These are phyloP conservation scores for Vicugna pacos DNA, from an alignment of 2,113 vertebrate species.

Conservation along the genomic window DNA sequence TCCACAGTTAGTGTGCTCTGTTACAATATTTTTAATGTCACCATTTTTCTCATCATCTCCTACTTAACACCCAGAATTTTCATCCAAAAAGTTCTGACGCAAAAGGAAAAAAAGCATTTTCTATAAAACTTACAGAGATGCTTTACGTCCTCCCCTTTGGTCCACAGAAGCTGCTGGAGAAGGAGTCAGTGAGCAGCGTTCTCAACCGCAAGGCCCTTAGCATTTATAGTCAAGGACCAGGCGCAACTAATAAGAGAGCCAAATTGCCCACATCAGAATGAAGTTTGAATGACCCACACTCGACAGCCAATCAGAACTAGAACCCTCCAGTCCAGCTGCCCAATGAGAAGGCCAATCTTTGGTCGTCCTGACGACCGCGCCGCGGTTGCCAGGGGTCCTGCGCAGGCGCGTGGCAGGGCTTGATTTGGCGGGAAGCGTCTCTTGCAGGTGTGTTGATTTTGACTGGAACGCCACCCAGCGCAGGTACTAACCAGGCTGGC, in stretches of 20 bases:
- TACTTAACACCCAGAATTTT: not conserved
- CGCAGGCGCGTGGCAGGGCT: too few relatives aligned
- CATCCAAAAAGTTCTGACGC: not conserved
- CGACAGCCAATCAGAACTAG: too few relatives aligned
- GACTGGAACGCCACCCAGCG: not conserved
- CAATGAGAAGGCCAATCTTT: too few relatives aligned
- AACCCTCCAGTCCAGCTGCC: too few relatives aligned
- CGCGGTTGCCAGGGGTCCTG: too few relatives aligned
- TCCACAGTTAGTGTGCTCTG: not conserved
- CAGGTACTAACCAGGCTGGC: not conserved
- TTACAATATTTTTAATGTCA: not conserved
- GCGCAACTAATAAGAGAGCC: not conserved
- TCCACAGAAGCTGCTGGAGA: not conserved
- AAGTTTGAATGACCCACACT: not conserved
- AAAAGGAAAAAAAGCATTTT: not conserved
- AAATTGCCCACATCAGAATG: not conserved
- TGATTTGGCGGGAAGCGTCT: too few relatives aligned
- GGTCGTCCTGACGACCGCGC: too few relatives aligned
- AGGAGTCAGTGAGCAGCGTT: not conserved
- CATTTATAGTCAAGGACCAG: not conserved
- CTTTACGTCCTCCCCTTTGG: not conserved
- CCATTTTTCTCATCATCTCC: not conserved
- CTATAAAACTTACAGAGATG: not conserved
- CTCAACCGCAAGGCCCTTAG: not conserved
- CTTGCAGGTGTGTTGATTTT: too few relatives aligned